These are phyloP conservation scores for Porites australiensis DNA, from an alignment of 64 coral and sea anemone genomes.

Conservation along the genomic window DNA sequence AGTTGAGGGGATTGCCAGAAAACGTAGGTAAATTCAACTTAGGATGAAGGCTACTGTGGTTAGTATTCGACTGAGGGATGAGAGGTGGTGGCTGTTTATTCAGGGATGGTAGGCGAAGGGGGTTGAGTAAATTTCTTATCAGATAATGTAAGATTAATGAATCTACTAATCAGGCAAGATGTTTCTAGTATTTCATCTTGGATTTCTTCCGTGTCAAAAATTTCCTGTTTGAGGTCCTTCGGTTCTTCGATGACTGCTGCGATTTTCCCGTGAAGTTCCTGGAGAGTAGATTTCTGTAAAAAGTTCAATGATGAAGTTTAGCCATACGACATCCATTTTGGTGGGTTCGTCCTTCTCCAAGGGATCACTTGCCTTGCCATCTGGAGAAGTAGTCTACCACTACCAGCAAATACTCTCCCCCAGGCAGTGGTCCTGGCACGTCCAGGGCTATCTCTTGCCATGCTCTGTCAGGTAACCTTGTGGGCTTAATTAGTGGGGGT, in stretches of 20 bases:
- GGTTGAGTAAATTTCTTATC: slow-evolving; percentile 15
- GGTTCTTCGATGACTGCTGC: slow-evolving; percentile 47
- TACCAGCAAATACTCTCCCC: slow-evolving; percentile 11
- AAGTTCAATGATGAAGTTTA: too few species aligned
- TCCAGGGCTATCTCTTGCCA: slow-evolving; percentile 37
- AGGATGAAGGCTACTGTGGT: neutral
- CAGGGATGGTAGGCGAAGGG: too few species aligned
- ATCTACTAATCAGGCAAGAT: slow-evolving; percentile 59
- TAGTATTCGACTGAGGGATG: neutral
- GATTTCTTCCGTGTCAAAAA: slow-evolving; percentile 52
- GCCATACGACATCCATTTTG: too few species aligned
- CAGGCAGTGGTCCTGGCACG: slow-evolving; percentile 9
- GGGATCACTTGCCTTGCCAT: too few species aligned
- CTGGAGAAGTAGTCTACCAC: slow-evolving; percentile 8
- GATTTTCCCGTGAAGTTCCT: slow-evolving; percentile 54
- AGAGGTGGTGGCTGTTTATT: too few species aligned
- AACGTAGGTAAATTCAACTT: slow-evolving; percentile 45
- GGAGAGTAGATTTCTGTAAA: too few species aligned
- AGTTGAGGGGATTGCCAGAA: slow-evolving; percentile 42
- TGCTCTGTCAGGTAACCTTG: slow-evolving; percentile 5
- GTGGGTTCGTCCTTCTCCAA: too few species aligned
- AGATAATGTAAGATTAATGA: slow-evolving; percentile 10
- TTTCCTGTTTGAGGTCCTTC: slow-evolving; percentile 60
- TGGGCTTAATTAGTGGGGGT: too few species aligned
- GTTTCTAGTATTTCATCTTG: slow-evolving; percentile 45